Evolutionary conservation across 2,113 vertebrate genomes (phyloP).

Genomic region (Malurus cyaneus): DNA sequence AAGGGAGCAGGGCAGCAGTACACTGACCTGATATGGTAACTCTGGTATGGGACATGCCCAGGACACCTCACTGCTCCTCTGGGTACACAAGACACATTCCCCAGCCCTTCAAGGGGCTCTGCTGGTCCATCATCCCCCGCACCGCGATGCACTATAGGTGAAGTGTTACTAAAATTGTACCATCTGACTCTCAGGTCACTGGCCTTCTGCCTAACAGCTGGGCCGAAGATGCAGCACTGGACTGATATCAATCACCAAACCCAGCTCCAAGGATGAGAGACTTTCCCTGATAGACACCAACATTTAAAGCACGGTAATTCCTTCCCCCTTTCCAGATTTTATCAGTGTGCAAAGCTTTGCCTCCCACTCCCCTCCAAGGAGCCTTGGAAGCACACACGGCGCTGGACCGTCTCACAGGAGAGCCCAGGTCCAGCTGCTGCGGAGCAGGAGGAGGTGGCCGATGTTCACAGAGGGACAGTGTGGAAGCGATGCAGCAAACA

Average conservation of each 20-base stretch:
- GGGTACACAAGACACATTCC: accelerated
- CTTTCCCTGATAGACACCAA: background rate
- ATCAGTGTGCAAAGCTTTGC: background rate
- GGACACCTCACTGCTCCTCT: background rate
- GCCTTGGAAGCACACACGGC: accelerated
- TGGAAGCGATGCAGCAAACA: accelerated
- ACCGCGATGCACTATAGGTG: accelerated
- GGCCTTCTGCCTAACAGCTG: accelerated
- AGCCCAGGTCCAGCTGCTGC: background rate
- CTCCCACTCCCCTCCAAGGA: background rate
- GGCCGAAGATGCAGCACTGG: accelerated
- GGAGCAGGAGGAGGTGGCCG: accelerated
- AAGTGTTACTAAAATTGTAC: background rate
- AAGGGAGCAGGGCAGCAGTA: background rate
- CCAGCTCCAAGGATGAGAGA: background rate
- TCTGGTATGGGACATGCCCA: accelerated
- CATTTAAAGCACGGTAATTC: accelerated
- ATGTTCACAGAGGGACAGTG: accelerated
- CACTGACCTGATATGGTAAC: accelerated
- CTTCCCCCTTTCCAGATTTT: background rate
- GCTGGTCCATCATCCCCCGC: background rate
- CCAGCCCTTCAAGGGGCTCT: accelerated
- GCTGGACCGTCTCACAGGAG: background rate
- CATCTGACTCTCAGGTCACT: accelerated
- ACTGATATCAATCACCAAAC: background rate